A percentile compares a stretch with the other conserved stretches of the same genome.
Evolutionary conservation across 2,113 vertebrate species (phyloP).

Genomic region (Plestiodon gilberti): DNA sequence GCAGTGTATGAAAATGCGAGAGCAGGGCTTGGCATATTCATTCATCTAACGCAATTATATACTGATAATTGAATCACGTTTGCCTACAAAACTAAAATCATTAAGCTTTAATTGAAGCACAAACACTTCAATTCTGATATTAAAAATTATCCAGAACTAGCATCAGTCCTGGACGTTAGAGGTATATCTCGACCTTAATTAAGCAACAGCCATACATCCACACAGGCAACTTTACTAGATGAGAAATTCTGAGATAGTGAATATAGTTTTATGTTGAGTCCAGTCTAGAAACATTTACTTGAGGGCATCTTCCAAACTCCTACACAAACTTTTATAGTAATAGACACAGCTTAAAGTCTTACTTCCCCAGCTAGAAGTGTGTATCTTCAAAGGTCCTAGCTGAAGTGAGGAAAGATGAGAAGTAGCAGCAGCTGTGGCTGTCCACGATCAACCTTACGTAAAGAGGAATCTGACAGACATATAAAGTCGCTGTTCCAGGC

Average conservation of each 20-base stretch:
- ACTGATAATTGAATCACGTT: background rate
- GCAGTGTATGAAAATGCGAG: slow-evolving; percentile 14
- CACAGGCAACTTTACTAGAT: background rate
- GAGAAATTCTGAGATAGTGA: background rate
- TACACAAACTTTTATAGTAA: background rate
- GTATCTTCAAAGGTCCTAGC: background rate
- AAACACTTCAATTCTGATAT: background rate
- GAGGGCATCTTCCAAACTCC: background rate
- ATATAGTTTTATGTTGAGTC: background rate
- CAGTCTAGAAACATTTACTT: background rate
- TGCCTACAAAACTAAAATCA: background rate
- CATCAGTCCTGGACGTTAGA: background rate
- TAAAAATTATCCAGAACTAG: background rate
- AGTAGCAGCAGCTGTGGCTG: background rate
- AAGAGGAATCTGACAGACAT: background rate
- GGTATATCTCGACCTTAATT: background rate
- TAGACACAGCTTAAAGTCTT: background rate
- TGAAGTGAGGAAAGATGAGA: background rate
- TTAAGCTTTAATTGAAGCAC: slow-evolving; percentile 3
- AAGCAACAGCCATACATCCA: background rate
- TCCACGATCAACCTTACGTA: background rate
- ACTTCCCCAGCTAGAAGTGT: background rate
- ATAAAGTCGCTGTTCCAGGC: no score
- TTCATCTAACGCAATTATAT: background rate
- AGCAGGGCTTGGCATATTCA: background rate